Evolutionary conservation across 53 echinoderm and acorn worm genomes (phyloP), one percentile per base, ranked within the genome.

Genomic region (Holothuria scabra): DNA sequence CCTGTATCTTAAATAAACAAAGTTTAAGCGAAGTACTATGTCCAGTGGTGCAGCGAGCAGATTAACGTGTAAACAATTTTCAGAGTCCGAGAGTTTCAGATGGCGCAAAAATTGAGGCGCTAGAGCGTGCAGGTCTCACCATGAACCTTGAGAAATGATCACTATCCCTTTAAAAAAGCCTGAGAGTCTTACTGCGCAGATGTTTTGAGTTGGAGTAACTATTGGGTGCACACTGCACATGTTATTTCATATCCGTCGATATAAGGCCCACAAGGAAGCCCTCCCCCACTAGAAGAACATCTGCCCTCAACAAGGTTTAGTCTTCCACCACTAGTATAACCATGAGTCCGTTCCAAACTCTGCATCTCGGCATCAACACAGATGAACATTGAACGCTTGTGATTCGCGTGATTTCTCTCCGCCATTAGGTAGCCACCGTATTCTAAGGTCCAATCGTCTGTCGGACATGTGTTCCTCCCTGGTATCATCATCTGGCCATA

Each of bases 341-440:
- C 79, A 14, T 19, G 14, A 7, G 90, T 74, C 3, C 86, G 69
- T 8, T 81, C 28, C 25, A 75, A 20, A 3, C 62, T 33, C 64
- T 81, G 74, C 60, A 76, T 31, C 21, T 82, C 76, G 20, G 82
- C 16, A 60, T 90, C 90, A n/a, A 90, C 76, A 62, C 90, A 90
- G 8, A 86, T 78, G 65, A 76, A 90, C 35, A 81, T 82, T 0
- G 86, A 58, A 34, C 38, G 44, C 37, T 64, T 26, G 41, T 86
- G 74, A 21, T 16, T 59, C 20, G 57, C 35, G 16, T 37, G 28
- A 23, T 18, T 30, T 21, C 71, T 66, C 31, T 41, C 87, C 6
- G 90, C 22, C 83, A 90, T 83, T 10, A 90, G 78, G 58, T 83
- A 90, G 4, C 90, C 90, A 12, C 32, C 61, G 60, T 90, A 90